Evolutionary conservation across 2,888 invertebrate genomes (phyloP).

Genomic region (Orthosia incerta): DNA sequence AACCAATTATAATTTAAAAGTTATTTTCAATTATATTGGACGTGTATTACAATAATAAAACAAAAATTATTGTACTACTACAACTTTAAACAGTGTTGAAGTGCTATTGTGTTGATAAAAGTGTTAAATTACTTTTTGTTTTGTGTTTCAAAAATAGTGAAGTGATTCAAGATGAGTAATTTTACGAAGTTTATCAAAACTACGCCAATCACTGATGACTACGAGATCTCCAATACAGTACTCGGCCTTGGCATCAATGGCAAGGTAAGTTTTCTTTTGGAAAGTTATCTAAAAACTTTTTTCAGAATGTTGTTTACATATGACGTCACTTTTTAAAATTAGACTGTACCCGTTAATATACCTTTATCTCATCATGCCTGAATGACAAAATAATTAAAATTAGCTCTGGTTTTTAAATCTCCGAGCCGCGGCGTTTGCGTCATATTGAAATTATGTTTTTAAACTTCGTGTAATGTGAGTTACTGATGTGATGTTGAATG

Average conservation of each 20-base stretch:
- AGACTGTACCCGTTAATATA: slow-evolving; percentile 56
- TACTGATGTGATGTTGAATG: slow-evolving; percentile 1
- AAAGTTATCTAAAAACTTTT: slow-evolving; percentile 45
- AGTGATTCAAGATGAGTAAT: slow-evolving; percentile 82
- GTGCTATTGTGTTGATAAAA: slow-evolving; percentile 66
- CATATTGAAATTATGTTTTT: slow-evolving; percentile 14
- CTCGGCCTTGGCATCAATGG: slow-evolving; percentile 99
- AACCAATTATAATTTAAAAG: slow-evolving; percentile 35
- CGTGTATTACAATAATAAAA: slow-evolving; percentile 44
- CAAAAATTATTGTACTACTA: slow-evolving; percentile 1
- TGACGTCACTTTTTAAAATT: slow-evolving; percentile 78
- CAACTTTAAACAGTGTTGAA: slow-evolving; percentile 41
- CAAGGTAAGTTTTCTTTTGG: slow-evolving; percentile 90
- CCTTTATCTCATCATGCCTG: slow-evolving; percentile 41
- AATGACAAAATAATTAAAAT: slow-evolving; percentile 58
- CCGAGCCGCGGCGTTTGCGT: slow-evolving; percentile 21
- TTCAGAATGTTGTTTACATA: slow-evolving; percentile 74
- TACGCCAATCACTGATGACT: slow-evolving; percentile 96
- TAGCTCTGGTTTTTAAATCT: slow-evolving; percentile 34
- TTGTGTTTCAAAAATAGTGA: slow-evolving; percentile 68
- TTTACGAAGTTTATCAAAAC: slow-evolving; percentile 92
- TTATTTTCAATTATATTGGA: slow-evolving; percentile 35
- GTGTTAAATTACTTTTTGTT: slow-evolving; percentile 62
- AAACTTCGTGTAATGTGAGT: slow-evolving; percentile 27
- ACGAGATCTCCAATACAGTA: slow-evolving; percentile 97